Evolutionary conservation across 2,888 invertebrate genomes (phyloP), one percentile per base, ranked within the genome.

Genomic region (Spisula subtruncata): DNA sequence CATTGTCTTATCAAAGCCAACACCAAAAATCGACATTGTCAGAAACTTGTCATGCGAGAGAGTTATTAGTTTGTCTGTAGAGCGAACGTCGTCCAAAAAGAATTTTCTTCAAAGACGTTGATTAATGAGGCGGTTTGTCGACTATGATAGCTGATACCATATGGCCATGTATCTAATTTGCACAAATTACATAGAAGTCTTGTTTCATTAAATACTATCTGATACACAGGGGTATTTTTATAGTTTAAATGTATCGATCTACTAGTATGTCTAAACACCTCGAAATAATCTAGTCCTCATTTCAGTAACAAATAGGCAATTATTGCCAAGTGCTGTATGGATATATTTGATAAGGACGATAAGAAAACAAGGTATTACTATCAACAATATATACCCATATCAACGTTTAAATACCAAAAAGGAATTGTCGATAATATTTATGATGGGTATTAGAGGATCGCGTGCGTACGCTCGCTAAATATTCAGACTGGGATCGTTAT

Each of bases 131-230:
- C 8, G 75, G 18, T 32, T 2, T n/a, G 60, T 18, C 35, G 75
- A 66, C 75, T 16, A 32, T 75, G 20, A 75, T 75, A 75, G 16
- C 1, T 25, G 32, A 32, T 75, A 32, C 75, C 75, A 75, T 75
- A 75, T 75, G 75, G 75, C 35, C 14, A 14, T 75, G 35, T 16
- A 75, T 75, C 35, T 75, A 32, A 75, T 75, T 75, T 75, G 35
- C 75, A 20, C 75, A 35, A 75, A 75, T 75, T 75, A 35, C 35
- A 32, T 35, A 8, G 32, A 2, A 25, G 35, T 75, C 60, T n/a
- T 12, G 25, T 66, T 66, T 66, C 60, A 66, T 66, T 66, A 41
- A 41, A 41, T 41, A 66, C 25, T 66, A 66, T 66, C 25, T 66
- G n/a, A 10, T 25, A 25, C 60, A n/a, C 60, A 0, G 60, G 25